Evolutionary conservation across 1,140 invertebrate genomes (phyloP).

Genomic region (Callitettix versicolor): DNA sequence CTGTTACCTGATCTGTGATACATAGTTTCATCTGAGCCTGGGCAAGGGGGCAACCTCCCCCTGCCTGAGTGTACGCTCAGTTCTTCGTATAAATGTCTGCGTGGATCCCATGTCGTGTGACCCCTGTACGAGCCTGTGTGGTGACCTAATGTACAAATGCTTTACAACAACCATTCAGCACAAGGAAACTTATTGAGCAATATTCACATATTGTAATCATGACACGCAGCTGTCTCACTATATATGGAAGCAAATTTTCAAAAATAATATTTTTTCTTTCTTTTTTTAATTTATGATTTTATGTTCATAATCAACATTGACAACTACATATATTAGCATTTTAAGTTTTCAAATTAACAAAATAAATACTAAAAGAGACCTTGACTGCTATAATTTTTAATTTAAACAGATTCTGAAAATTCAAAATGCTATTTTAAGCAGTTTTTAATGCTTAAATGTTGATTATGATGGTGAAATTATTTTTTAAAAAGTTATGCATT

Average conservation of each 20-base stretch:
- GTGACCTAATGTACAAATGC: conserved; percentile 20
- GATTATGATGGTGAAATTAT: no score
- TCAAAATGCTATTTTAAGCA: no score
- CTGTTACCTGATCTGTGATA: conserved; percentile 28
- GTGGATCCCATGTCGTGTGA: conserved; percentile 68
- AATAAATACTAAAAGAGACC: no score
- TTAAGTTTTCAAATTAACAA: no score
- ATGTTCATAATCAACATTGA: no score
- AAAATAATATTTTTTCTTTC: no score
- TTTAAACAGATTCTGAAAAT: no score
- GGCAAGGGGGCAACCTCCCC: conserved; percentile 42
- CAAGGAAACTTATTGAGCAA: not conserved
- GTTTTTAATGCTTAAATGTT: no score
- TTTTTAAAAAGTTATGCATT: no score
- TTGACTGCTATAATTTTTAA: no score
- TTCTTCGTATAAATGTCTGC: conserved; percentile 78
- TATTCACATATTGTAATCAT: not conserved
- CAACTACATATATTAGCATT: no score
- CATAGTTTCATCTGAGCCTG: conserved; percentile 47
- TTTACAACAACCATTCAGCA: conserved; percentile 4
- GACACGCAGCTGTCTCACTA: not conserved
- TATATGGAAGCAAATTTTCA: not conserved
- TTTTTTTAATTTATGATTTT: no score
- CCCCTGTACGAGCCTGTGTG: conserved; percentile 24
- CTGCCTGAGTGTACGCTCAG: conserved; percentile 47